Evolutionary conservation across 2,113 vertebrate genomes (phyloP), one percentile per base, ranked within the genome.

Genomic region (Ornithorhynchus anatinus): DNA sequence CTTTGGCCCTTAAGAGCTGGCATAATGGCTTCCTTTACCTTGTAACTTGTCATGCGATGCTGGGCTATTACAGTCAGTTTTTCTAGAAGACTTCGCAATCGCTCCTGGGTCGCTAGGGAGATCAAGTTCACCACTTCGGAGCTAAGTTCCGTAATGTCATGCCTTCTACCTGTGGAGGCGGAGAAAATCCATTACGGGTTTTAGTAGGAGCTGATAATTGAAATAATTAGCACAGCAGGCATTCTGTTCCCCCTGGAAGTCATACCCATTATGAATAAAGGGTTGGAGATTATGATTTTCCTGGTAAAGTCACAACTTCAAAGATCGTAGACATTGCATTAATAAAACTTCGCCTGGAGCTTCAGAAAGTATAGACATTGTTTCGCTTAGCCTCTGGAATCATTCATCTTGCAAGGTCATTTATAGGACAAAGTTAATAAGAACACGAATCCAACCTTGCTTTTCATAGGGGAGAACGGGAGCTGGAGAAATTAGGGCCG

Each of bases 191-290:
- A 97, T 95, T 94, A 94, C 94, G 68, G 94, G 93, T 95, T 95
- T 96, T 96, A 92, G 94, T 94, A 91, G 93, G 88, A 82, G 94
- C 94, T 96, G 93, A 94, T 95, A 95, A 96, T 96, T 93, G 95
- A 95, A 97, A 96, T 96, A 97, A 97, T 97, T 97, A 97, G 96
- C 95, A 95, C 96, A 97, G 96, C 95, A 92, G 96, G 95, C 94
- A 96, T 95, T 95, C 95, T 93, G 94, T 94, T 94, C 94, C 94
- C 94, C 94, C 95, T 96, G 95, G 96, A 97, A 98, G 95, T 96
- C 94, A 94, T 95, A 95, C 93, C 94, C 95, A 95, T 97, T 97
- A 97, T 93, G 95, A 96, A 97, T 94, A 96, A 96, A 96, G 95
- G 94, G 94, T 96, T 96, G 92, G 93, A 97, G 96, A 97, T 97